A percentile compares a stretch with the other conserved stretches of the same genome.
phyloP scores from a whole-genome alignment of 2,888 invertebrate genomes.

The Drosophila niveifrons region DNA sequence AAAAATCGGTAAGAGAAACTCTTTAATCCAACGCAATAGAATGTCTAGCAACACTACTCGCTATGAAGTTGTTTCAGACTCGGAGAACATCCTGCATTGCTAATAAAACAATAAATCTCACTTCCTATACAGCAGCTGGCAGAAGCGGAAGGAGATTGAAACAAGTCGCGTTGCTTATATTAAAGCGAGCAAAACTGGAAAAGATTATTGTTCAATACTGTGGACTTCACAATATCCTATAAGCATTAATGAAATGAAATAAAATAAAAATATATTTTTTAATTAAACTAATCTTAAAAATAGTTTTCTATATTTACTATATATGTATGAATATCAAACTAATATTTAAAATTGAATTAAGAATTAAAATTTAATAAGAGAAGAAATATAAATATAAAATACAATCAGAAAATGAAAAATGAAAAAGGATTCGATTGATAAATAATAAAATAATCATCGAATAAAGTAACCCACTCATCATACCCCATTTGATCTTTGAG shows the following conservation, averaged over 20 bases:
- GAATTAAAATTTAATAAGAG: no score
- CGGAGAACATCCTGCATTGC: conserved; percentile 38
- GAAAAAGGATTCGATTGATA: no score
- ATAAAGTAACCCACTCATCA: background rate
- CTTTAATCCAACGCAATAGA: conserved; percentile 8
- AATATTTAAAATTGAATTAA: no score
- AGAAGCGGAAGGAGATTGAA: conserved; percentile 9
- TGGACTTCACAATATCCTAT: conserved; percentile 11
- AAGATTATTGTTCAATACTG: background rate
- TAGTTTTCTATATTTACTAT: no score
- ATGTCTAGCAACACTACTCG: conserved; percentile 1
- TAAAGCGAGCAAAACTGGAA: conserved; percentile 7
- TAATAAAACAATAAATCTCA: conserved; percentile 69
- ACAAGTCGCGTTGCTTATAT: conserved; percentile 36
- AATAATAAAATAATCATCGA: no score
- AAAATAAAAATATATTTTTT: background rate
- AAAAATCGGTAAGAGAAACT: conserved; percentile 2
- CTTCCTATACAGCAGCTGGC: conserved; percentile 36
- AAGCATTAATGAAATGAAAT: background rate
- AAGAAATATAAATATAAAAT: no score
- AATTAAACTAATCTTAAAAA: no score
- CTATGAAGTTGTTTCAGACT: conserved; percentile 26
- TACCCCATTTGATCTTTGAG: background rate
- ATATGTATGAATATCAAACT: no score
- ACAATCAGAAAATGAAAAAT: no score